phyloP scores from a whole-genome alignment of 2,888 invertebrate species.

The Homarus gammarus region DNA sequence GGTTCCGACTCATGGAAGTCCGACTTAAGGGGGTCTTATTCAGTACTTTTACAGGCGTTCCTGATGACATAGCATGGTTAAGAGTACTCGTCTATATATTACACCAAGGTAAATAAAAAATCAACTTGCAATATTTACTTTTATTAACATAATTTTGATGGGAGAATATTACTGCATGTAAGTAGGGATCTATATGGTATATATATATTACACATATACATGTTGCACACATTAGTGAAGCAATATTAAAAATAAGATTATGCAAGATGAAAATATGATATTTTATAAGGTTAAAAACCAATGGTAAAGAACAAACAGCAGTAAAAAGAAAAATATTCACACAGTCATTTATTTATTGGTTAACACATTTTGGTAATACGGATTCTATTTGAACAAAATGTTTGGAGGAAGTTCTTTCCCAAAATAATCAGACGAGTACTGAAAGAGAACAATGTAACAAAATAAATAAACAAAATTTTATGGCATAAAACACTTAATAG shows the following conservation, averaged over 20 bases:
- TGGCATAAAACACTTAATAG: not conserved
- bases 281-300: too few species aligned
- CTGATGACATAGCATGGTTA: too few species aligned
- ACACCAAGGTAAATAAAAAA: too few species aligned
- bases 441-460: not conserved
- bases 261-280: slow-evolving; percentile 6
- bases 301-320: too few species aligned
- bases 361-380: not conserved
- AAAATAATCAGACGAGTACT: not conserved
- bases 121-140: too few species aligned
- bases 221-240: slow-evolving; percentile 65
- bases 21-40: too few species aligned
- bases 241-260: slow-evolving; percentile 50
- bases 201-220: slow-evolving; percentile 61
- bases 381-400: not conserved
- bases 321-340: too few species aligned
- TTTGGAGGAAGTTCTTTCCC: not conserved
- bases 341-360: not conserved
- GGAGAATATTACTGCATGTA: slow-evolving; percentile 59
- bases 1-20: too few species aligned
- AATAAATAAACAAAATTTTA: not conserved
- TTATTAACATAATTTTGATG: slow-evolving; percentile 59
- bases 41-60: too few species aligned
- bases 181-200: slow-evolving; percentile 59
- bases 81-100: too few species aligned